phyloP scores from a whole-genome alignment of 1,140 invertebrate genomes.

The Trialeurodes vaporariorum region DNA sequence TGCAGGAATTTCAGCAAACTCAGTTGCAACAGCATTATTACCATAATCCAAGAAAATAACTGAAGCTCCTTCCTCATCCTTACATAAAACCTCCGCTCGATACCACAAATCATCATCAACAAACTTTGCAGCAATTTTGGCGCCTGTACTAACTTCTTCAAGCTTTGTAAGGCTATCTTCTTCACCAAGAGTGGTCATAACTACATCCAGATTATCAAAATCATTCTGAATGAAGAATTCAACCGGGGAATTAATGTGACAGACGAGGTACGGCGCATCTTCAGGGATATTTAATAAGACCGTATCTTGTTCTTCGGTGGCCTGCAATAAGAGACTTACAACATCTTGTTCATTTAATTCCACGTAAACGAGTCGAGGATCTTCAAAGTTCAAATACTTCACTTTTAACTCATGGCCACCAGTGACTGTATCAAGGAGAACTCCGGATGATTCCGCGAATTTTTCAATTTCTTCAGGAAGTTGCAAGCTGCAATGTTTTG shows the following conservation, averaged over 20 bases:
- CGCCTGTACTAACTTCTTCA: constrained; percentile 27
- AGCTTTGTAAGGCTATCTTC: constrained; percentile 4
- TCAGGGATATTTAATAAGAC: neutral
- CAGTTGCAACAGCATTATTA: constrained; percentile 32
- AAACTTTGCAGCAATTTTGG: constrained; percentile 49
- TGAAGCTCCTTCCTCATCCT: constrained; percentile 36
- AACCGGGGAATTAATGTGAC: constrained; percentile 42
- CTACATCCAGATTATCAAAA: constrained; percentile 26
- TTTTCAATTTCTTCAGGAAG: constrained; percentile 46
- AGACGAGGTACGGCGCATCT: constrained; percentile 30
- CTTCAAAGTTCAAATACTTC: constrained; percentile 4
- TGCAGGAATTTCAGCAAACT: constrained; percentile 33
- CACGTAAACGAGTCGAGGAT: constrained; percentile 4
- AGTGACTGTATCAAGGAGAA: constrained; percentile 42
- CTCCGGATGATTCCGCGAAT: constrained; percentile 48
- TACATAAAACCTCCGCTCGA: constrained; percentile 47
- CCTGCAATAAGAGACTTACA: neutral
- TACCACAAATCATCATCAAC: constrained; percentile 51
- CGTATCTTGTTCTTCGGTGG: neutral
- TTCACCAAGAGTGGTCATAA: constrained; percentile 3
- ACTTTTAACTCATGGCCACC: constrained; percentile 31
- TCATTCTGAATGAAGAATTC: constrained; percentile 55
- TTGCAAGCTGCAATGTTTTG: constrained; percentile 47
- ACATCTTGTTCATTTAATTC: constrained; percentile 19
- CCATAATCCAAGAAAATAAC: constrained; percentile 48